Evolutionary conservation across 2,888 invertebrate genomes (phyloP), one percentile per base, ranked within the genome.

Genomic region (Muscina levida): DNA sequence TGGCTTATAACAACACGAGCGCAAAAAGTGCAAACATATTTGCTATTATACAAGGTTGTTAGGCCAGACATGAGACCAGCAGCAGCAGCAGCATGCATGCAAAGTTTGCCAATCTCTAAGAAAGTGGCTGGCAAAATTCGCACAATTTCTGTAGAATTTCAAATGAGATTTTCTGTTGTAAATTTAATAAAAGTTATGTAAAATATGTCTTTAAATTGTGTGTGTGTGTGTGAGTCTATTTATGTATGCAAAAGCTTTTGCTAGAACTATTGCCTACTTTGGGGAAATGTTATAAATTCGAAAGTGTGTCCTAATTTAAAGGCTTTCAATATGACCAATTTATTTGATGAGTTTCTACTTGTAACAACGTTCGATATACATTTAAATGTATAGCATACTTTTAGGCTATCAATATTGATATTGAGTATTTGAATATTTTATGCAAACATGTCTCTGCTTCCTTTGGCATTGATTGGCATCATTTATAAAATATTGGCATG

Each of bases 351-450:
- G 19, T 48, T 53, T 22, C 53, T 53, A 13, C 24, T 53, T 53
- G 13, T 51, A 19, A 48, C 31, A 5, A 31, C 2, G 19, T 6
- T 19, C 6, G 17, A 48, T n/a, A n/a, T n/a, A 19, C 19, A 48
- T 48, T 8, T 22, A 1, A n/a, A 46, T 46, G 11, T 51, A 22
- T 22, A 19, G 22, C 11, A 17, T 51, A 51, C 51, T 51, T 51
- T 51, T 51, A 51, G 51, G 39, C 62, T 42, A 11, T 39, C n/a
- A n/a, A n/a, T 22, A 22, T 10, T 22, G 5, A 42, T 57, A 57
- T 57, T 57, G 57, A 31, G 11, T 19, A 59, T 59, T 59, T 59
- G 59, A 15, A 59, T 59, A 59, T 37, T 10, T 19, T n/a, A 53
- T 53, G 53, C 11, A 53, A 22, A 31, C 31, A 53, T 51, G 5